Evolutionary conservation across 2,113 vertebrate genomes (phyloP).

Genomic region (Alligator sinensis): DNA sequence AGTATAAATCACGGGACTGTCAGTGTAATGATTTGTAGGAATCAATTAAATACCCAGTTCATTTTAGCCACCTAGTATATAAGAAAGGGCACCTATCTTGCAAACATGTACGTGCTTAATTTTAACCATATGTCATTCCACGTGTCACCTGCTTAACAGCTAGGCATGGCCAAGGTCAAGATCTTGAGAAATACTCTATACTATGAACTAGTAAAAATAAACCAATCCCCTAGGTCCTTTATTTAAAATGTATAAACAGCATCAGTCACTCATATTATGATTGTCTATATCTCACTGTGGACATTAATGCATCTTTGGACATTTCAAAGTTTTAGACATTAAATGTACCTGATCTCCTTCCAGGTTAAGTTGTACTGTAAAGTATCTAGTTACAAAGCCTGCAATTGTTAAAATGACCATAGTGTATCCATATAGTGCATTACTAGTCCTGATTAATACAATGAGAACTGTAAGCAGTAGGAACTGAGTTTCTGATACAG

Average conservation of each 20-base stretch:
- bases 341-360: too few species aligned
- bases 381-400: too few species aligned
- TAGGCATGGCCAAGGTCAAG: neutral
- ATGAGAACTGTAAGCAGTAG: too few species aligned
- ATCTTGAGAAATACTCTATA: fast-evolving
- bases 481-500: neutral
- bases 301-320: neutral
- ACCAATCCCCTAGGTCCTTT: fast-evolving
- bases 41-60: neutral
- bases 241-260: fast-evolving
- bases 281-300: too few species aligned
- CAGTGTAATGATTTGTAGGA: neutral
- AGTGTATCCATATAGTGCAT: too few species aligned
- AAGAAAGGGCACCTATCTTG: neutral
- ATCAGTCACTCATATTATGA: neutral
- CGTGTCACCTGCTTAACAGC: neutral
- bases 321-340: neutral
- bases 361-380: too few species aligned
- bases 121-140: neutral
- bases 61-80: neutral
- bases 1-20: neutral
- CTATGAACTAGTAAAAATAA: neutral
- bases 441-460: too few species aligned
- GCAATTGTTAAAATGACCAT: too few species aligned
- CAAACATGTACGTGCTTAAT: fast-evolving